Evolutionary conservation across 2,888 invertebrate genomes (phyloP), one percentile per base, ranked within the genome.

Genomic region (Latheticus oryzae): DNA sequence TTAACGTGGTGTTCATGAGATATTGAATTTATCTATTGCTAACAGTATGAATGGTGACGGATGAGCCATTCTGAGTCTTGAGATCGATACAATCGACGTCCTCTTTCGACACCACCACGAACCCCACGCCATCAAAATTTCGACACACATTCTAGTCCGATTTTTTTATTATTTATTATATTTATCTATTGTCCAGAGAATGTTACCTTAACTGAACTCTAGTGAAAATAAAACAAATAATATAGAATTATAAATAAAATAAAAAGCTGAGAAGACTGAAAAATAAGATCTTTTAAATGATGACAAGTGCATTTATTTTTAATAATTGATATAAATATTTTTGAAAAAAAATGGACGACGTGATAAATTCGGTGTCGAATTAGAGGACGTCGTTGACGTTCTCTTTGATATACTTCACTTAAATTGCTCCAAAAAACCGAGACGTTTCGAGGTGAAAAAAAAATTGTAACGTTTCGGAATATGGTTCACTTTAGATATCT

Each of bases 1-100:
- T 78, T 76, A 77, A 73, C 73, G 74, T 76, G 76, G 78, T 78
- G 78, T 79, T 78, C 76, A 75, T 71, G 67, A 70, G 68, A 74
- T 73, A 73, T 74, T 69, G 73, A 23, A 75, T 72, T 75, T 69
- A 73, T 76, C 73, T 74, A 74, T 73, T 70, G 71, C 72, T 73
- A 69, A 71, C 68, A 68, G 71, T 74, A 68, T 68, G 66, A 52
- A 47, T 58, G 58, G 32, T 21, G 58, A 58, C 19, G 58, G 58
- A 58, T 58, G 48, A 58, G 57, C 57, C 57, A 57, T 57, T 51
- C 51, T 51, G 57, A 57, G 57, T 57, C 56, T 50, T 45, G 64
- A 48, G 61, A 54, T 53, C 9, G 17, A 3, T 3, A 13, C 32
- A n/a, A 16, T 15, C n/a, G 37, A 12, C 38, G 13, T 11, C 37